These are phyloP conservation scores for Caenorhabditis briggsae DNA, from an alignment of 1,140 invertebrate genomes.

Conservation along the genomic window DNA sequence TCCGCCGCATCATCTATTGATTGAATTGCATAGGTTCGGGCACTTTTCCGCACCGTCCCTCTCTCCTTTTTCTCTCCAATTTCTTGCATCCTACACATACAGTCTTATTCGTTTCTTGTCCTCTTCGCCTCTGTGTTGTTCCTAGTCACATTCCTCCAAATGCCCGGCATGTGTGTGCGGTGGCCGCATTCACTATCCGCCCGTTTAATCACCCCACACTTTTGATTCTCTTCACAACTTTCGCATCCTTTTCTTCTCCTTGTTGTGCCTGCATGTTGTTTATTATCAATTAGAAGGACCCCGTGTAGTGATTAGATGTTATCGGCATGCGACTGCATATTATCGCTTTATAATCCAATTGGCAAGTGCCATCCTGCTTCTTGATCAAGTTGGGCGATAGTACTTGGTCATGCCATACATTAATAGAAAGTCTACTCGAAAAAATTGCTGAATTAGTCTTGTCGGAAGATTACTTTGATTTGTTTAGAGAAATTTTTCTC, in stretches of 20 bases:
- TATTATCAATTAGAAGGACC: neutral
- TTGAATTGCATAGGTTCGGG: conserved; percentile 21
- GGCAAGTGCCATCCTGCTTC: neutral
- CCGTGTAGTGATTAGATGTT: conserved; percentile 24
- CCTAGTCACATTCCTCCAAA: conserved; percentile 52
- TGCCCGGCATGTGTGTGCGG: conserved; percentile 30
- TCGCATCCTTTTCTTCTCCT: conserved; percentile 39
- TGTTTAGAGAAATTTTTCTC: no score
- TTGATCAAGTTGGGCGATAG: neutral
- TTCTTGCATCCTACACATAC: conserved; percentile 31
- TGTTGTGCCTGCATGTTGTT: neutral
- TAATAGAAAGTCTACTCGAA: neutral
- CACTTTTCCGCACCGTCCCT: conserved; percentile 47
- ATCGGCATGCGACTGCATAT: conserved; percentile 1
- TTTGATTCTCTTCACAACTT: conserved; percentile 52
- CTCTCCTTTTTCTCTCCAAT: conserved; percentile 37
- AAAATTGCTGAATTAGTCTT: neutral
- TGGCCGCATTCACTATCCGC: conserved; percentile 42
- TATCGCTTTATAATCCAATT: conserved; percentile 4
- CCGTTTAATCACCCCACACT: conserved; percentile 45
- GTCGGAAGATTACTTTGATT: no score
- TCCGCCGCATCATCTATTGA: conserved; percentile 27
- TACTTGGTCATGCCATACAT: no score
- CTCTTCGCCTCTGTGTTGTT: conserved; percentile 51
- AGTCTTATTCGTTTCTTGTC: conserved; percentile 44